Conservation (phyloP, 2,888 invertebrate genomes). For the Laspeyria flexula region DNA sequence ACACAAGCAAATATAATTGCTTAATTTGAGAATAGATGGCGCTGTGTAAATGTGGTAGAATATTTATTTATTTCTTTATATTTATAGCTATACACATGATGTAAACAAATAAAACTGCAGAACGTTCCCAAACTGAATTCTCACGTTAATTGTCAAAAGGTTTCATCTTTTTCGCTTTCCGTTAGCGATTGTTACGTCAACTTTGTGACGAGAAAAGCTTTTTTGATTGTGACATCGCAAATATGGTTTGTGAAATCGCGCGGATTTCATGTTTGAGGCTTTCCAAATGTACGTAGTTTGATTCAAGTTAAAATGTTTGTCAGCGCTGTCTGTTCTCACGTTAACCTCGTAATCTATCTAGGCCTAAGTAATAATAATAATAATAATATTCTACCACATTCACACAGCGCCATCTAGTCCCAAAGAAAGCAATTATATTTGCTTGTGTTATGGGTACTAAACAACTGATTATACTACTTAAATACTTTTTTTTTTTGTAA, state of each 20-base stretch:
- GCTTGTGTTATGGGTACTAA: too few relatives aligned
- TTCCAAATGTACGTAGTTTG: background rate
- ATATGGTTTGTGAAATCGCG: conserved; percentile 26
- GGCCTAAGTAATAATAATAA: too few relatives aligned
- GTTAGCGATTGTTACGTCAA: conserved; percentile 16
- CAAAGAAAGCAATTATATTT: too few relatives aligned
- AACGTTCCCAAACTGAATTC: conserved; percentile 2
- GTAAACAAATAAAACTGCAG: background rate
- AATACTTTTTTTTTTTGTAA: too few relatives aligned
- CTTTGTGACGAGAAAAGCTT: conserved; percentile 34
- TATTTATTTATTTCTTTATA: too few relatives aligned
- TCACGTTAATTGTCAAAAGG: conserved; percentile 8
- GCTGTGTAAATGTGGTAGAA: too few relatives aligned
- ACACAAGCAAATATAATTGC: too few relatives aligned
- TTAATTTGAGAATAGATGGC: too few relatives aligned
- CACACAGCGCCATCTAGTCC: too few relatives aligned
- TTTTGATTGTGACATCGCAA: conserved; percentile 37
- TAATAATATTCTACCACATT: too few relatives aligned
- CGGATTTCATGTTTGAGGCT: conserved; percentile 19
- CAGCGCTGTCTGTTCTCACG: background rate
- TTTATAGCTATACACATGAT: too few relatives aligned
- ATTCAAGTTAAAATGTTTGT: conserved; percentile 9
- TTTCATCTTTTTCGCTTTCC: conserved; percentile 2
- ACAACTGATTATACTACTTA: too few relatives aligned
- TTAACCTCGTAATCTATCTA: background rate